Evolutionary conservation across 1,140 invertebrate species (phyloP).

Genomic region (Oedothorax gibbosus): DNA sequence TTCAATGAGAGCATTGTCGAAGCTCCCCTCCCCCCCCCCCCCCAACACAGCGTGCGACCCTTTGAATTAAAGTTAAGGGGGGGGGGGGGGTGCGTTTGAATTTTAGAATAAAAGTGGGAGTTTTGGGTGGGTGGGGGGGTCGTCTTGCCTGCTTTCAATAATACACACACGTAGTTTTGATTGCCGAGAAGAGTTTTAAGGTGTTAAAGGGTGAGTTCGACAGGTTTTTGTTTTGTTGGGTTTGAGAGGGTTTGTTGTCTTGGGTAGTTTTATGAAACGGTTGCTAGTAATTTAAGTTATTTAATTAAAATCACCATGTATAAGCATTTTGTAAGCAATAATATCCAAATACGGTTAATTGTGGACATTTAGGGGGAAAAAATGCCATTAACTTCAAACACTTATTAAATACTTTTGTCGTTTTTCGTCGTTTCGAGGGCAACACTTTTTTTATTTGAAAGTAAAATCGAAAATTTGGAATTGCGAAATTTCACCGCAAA

Average conservation of each 20-base stretch:
- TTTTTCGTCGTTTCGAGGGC: no score
- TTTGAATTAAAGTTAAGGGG: conserved; percentile 57
- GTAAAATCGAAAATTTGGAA: no score
- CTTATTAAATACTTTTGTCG: no score
- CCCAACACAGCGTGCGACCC: neutral
- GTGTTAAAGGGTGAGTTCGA: neutral
- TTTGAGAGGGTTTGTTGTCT: neutral
- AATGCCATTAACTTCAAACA: no score
- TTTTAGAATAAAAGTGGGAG: conserved; percentile 57
- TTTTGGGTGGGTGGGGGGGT: neutral
- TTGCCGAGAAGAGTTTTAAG: conserved; percentile 43
- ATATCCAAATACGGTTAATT: no score
- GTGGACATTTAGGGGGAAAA: no score
- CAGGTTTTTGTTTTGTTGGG: conserved; percentile 44
- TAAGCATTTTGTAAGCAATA: no score
- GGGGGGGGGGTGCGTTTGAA: conserved; percentile 38
- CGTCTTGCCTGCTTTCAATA: conserved; percentile 45
- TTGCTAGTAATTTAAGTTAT: no score
- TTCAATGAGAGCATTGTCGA: conserved; percentile 60
- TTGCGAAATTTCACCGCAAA: no score
- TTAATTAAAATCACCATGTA: no score
- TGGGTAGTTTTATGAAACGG: no score
- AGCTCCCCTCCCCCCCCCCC: neutral
- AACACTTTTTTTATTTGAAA: no score
- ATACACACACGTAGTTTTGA: conserved; percentile 59